Evolutionary conservation across 1,140 invertebrate genomes (phyloP), one percentile per base, ranked within the genome.

Genomic region (Drosophila ironensis): DNA sequence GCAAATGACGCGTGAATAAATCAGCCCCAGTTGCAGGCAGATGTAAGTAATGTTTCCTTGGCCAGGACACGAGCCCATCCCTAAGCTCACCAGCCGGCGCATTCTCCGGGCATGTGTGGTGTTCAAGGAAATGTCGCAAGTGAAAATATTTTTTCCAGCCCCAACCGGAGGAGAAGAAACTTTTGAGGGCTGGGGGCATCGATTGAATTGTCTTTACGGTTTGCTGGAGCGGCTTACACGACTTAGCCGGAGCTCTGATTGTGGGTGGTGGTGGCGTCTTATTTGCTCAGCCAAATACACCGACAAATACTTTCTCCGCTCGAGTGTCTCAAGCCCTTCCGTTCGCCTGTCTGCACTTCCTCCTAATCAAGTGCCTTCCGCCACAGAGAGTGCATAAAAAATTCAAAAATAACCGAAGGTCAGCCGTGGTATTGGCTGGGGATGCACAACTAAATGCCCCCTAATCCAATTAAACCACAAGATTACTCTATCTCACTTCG

Each of bases 81-180:
- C 59, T 40, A 17, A 38, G n/a, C 73, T 67, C 80, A 20, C 57
- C 48, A 66, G 67, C n/a, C n/a, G n/a, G 27, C 41, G 35, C 30
- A 48, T 72, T 60, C 33, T 50, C 61, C 45, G 47, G 74, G 80
- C 86, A 86, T 80, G 71, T n/a, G n/a, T n/a, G n/a, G n/a, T 80
- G 71, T 68, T 54, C 60, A 19, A 75, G 70, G 70, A 86, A 86
- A 86, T 86, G 74, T 80, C 80, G 86, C 73, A 86, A 86, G 74
- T 80, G 57, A 86, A 86, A 86, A 86, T 80, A 86, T 86, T 78
- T 86, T n/a, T n/a, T n/a, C n/a, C 48, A 74, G 46, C 35, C 42
- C 51, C 22, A 48, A 50, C 2, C 33, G 16, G 4, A n/a, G 28
- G 14, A 37, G 14, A 7, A 37, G 37, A 25, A 63, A 63, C 42